Percentiles rank a stretch among this genome's conserved stretches.
These are phyloP conservation scores for Hippocampus abdominalis DNA, from an alignment of 2,113 vertebrate genomes.

Conservation along the genomic window DNA sequence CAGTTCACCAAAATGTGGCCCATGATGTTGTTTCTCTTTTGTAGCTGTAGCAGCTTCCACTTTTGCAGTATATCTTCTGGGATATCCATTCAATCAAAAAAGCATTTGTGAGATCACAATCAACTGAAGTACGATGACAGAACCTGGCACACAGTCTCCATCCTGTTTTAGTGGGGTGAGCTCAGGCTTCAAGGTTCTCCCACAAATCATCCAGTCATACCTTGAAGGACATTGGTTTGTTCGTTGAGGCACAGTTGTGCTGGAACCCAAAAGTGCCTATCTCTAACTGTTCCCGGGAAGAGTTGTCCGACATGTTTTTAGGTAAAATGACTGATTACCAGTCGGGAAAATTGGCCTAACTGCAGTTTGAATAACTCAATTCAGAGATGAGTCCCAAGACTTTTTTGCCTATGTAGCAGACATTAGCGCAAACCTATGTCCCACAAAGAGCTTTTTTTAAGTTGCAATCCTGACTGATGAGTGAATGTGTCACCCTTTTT, in stretches of 20 bases:
- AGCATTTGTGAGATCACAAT: background rate
- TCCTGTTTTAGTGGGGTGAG: background rate
- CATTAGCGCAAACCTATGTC: background rate
- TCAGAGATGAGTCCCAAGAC: background rate
- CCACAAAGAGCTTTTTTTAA: background rate
- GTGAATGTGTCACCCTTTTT: slow-evolving; percentile 2
- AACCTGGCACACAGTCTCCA: background rate
- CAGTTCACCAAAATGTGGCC: too few relatives aligned
- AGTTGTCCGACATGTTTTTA: background rate
- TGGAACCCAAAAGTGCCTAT: background rate
- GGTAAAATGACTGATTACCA: background rate
- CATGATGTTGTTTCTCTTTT: background rate
- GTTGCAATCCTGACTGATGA: background rate
- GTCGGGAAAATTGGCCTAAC: background rate
- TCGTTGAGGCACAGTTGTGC: background rate
- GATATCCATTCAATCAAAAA: background rate
- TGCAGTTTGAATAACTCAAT: background rate
- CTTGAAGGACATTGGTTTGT: background rate
- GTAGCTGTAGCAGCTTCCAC: background rate
- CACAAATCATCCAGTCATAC: too few relatives aligned
- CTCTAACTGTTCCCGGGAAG: background rate
- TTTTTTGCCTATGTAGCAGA: background rate
- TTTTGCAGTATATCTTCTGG: background rate
- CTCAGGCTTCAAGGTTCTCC: background rate
- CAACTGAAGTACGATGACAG: background rate